Evolutionary conservation across 2,888 invertebrate species (phyloP).

Genomic region (Xylocampa areola): DNA sequence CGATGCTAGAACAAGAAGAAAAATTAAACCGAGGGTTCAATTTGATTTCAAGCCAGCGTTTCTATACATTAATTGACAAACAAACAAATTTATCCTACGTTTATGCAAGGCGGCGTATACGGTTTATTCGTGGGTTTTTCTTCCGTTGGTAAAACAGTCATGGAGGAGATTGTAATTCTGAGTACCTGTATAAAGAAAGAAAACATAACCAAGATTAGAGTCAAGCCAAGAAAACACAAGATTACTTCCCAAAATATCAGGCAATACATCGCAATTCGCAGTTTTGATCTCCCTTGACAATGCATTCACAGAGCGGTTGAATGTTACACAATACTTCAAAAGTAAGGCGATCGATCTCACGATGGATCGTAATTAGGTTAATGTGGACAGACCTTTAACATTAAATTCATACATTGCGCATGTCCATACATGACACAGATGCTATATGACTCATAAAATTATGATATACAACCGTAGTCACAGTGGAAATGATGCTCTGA

Average conservation of each 20-base stretch:
- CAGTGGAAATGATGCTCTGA: constrained; percentile 23
- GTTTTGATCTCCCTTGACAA: constrained; percentile 13
- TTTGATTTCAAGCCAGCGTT: no score
- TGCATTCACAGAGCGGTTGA: constrained; percentile 17
- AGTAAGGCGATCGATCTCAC: constrained; percentile 12
- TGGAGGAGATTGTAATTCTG: no score
- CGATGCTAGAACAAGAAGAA: no score
- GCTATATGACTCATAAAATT: constrained; percentile 38
- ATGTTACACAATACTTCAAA: constrained; percentile 21
- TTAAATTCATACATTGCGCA: constrained; percentile 4
- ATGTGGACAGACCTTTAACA: constrained; percentile 21
- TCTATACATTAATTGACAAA: no score
- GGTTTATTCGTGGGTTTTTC: no score
- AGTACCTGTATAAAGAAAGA: no score
- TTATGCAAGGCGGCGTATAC: no score
- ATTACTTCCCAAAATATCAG: no score
- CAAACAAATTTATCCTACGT: no score
- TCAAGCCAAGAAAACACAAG: constrained; percentile 9
- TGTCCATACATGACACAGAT: constrained; percentile 41
- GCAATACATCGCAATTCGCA: background rate
- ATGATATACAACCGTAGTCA: constrained; percentile 1
- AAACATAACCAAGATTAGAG: no score
- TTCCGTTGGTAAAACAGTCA: no score
- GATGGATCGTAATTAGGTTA: constrained; percentile 32
- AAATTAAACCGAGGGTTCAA: no score